Evolutionary conservation across 2,888 invertebrate genomes (phyloP), one percentile per base, ranked within the genome.

Genomic region (Chrysina gloriosa): DNA sequence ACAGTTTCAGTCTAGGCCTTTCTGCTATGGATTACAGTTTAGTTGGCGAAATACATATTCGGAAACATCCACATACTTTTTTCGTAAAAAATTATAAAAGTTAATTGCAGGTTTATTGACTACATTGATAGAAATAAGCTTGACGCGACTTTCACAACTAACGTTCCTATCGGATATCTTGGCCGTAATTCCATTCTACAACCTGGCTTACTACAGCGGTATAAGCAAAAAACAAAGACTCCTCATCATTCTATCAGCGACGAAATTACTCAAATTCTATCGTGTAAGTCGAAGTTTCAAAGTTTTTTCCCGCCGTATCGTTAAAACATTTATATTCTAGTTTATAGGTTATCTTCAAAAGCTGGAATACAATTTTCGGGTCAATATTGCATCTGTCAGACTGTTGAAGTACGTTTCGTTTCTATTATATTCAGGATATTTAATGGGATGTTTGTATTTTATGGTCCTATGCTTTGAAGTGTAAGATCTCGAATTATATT

Each of bases 351-450:
- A 73, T 31, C 66, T 74, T 11, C 47, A 61, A 5, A 71, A 72
- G 58, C 54, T 74, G n/a, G 73, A 73, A 47, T 71, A 69, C 48
- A 70, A 73, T 47, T 75, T 75, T 56, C 50, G 68, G 3, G 56
- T 73, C 14, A 72, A 75, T 47, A 58, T 75, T 9, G 72, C 72
- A 2, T 29, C 72, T 2, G 64, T 75, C 2, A 67, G 75, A 34
- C 65, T 73, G 7, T 23, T 72, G 2, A 75, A 76, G 63, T 76
- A 76, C 48, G 65, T 72, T 3, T 31, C 72, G 6, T 73, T 71
- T 21, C 47, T 75, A 7, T 23, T 72, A 2, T 58, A 72, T 19
- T 42, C 69, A 6, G 68, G 75, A 1, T 76, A 74, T 45, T 50
- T 75, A 4, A 69, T 73, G 65, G 71, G 74, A 11, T 61, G 70